Evolutionary conservation across 1,140 invertebrate species (phyloP).

Genomic region (Trichoplusia ni): DNA sequence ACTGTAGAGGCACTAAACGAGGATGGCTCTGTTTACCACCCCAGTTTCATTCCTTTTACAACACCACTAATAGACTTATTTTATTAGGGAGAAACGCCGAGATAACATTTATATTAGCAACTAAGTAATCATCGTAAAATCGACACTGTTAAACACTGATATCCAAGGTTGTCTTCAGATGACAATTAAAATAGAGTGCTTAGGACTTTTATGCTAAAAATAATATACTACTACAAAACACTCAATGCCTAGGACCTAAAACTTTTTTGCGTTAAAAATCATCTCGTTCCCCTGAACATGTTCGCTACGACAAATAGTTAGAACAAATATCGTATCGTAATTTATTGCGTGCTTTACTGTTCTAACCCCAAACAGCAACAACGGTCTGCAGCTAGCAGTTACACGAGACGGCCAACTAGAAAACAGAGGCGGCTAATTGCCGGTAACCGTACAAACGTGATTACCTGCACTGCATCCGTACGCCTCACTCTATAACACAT

Average conservation of each 20-base stretch:
- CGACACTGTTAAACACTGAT: constrained; percentile 43
- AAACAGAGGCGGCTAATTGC: constrained; percentile 56
- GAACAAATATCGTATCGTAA: too few species aligned
- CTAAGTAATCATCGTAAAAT: constrained; percentile 63
- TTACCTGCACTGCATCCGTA: constrained; percentile 44
- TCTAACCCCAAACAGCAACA: neutral
- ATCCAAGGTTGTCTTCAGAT: neutral
- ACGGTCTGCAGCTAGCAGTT: constrained; percentile 1
- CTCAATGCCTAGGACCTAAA: too few species aligned
- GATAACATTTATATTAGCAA: constrained; percentile 59
- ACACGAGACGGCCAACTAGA: constrained; percentile 21
- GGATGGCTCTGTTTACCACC: constrained; percentile 56
- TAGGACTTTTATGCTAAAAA: neutral
- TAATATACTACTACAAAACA: too few species aligned
- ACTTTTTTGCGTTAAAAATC: too few species aligned
- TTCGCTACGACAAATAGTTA: too few species aligned
- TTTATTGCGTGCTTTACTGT: neutral
- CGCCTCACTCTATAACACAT: neutral
- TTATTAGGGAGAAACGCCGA: constrained; percentile 58
- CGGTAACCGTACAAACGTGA: constrained; percentile 63
- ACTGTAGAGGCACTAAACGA: constrained; percentile 59
- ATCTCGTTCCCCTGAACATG: too few species aligned
- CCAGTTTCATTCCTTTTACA: constrained; percentile 59
- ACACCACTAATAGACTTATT: constrained; percentile 64
- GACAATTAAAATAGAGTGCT: constrained; percentile 6